Evolutionary conservation across 2,888 invertebrate species (phyloP).

Genomic region (Lasius platythorax): DNA sequence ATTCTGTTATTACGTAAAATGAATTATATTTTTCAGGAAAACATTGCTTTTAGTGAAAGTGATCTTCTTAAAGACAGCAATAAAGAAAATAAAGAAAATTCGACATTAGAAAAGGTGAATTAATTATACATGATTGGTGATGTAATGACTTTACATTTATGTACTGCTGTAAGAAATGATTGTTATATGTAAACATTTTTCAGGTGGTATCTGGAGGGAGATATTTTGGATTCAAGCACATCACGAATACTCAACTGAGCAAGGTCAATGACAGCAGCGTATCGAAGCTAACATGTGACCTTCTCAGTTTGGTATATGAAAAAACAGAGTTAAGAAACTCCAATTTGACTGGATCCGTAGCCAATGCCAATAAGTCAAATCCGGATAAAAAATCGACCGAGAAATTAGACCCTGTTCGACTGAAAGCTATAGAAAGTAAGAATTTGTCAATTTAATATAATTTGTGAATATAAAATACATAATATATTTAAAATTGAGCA

Average conservation of each 20-base stretch:
- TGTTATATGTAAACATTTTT: background rate
- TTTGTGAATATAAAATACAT: background rate
- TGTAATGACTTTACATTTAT: background rate
- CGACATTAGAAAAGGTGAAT: background rate
- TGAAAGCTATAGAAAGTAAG: background rate
- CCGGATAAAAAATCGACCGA: background rate
- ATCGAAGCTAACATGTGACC: background rate
- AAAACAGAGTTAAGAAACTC: background rate
- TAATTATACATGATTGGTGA: background rate
- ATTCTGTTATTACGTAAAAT: background rate
- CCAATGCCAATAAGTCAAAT: background rate
- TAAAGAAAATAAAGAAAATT: slow-evolving; percentile 6
- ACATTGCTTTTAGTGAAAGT: background rate
- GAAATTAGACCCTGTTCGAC: background rate
- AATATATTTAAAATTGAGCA: too few relatives aligned
- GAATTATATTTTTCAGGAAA: background rate
- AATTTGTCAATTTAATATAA: background rate
- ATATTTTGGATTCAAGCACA: background rate
- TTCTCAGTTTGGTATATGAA: background rate
- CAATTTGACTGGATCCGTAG: background rate
- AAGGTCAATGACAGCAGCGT: slow-evolving; percentile 3
- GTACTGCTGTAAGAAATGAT: background rate
- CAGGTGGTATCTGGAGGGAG: background rate
- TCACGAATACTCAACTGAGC: background rate
- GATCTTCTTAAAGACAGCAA: background rate